A percentile compares a stretch with the other conserved stretches of the same genome.
phyloP scores from a whole-genome alignment of 2,888 invertebrate species.

The Esperia sulphurella region DNA sequence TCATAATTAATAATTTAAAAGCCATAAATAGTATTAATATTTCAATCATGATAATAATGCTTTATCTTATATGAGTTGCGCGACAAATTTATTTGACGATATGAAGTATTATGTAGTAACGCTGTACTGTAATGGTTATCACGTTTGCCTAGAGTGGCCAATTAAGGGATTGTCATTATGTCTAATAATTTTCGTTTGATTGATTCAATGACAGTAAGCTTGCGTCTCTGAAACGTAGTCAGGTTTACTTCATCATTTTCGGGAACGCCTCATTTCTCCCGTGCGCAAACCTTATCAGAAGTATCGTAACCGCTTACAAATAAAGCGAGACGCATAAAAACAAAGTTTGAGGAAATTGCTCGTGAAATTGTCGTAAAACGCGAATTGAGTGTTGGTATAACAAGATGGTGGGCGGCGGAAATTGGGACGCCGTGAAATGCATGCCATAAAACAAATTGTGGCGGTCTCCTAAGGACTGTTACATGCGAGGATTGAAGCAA shows the following conservation, averaged over 20 bases:
- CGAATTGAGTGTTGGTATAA: neutral
- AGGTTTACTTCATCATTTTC: neutral
- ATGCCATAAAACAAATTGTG: neutral
- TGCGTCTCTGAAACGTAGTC: neutral
- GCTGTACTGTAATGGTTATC: too few relatives aligned
- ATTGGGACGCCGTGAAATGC: constrained; percentile 4
- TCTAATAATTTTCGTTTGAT: too few relatives aligned
- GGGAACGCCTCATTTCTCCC: neutral
- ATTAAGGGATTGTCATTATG: too few relatives aligned
- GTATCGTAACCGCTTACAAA: constrained; percentile 2
- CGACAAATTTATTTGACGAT: too few relatives aligned
- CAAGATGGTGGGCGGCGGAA: constrained; percentile 6
- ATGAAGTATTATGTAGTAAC: too few relatives aligned
- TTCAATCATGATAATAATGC: too few relatives aligned
- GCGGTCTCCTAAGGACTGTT: neutral
- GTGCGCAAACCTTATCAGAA: constrained; percentile 1
- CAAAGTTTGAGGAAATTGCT: constrained; percentile 11
- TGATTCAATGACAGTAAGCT: too few relatives aligned
- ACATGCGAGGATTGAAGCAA: neutral
- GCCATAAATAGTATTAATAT: too few relatives aligned
- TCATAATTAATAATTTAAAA: neutral
- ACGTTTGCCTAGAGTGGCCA: too few relatives aligned
- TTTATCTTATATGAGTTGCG: too few relatives aligned
- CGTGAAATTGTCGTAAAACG: constrained; percentile 3
- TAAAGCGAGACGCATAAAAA: constrained; percentile 14